These are phyloP conservation scores for Pandemis corylana DNA, from an alignment of 2,888 invertebrate genomes.

Conservation along the genomic window DNA sequence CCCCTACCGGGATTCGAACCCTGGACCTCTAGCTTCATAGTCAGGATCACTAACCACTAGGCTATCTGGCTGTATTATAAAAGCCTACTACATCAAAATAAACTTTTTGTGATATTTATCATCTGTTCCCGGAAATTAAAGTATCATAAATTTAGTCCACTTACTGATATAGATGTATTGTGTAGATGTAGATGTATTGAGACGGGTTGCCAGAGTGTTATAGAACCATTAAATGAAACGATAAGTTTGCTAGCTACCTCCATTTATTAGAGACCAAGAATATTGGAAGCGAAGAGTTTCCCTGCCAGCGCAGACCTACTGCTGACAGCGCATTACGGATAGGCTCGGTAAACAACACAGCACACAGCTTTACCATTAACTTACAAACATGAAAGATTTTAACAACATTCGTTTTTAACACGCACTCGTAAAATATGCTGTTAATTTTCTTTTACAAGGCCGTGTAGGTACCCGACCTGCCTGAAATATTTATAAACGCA, in stretches of 20 bases:
- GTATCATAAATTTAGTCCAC: not conserved
- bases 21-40: no score
- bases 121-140: no score
- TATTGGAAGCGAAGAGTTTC: not conserved
- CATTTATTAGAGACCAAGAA: constrained; percentile 3
- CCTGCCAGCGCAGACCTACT: not conserved
- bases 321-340: not conserved
- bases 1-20: no score
- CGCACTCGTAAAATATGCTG: constrained; percentile 21
- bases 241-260: not conserved
- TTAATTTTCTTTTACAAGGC: constrained; percentile 18
- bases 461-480: constrained; percentile 6
- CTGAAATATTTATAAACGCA: constrained; percentile 9
- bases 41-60: no score
- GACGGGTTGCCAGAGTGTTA: not conserved
- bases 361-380: constrained; percentile 19
- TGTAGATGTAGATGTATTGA: no score
- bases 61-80: no score
- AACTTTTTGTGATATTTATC: no score
- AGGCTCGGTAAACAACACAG: constrained; percentile 12
- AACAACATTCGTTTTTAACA: constrained; percentile 16
- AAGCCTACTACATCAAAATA: no score
- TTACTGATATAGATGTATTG: no score
- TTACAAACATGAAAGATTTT: constrained; percentile 28
- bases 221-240: not conserved